Conservation (phyloP, 2,797 vertebrate genomes). For the Danio choprae region DNA sequence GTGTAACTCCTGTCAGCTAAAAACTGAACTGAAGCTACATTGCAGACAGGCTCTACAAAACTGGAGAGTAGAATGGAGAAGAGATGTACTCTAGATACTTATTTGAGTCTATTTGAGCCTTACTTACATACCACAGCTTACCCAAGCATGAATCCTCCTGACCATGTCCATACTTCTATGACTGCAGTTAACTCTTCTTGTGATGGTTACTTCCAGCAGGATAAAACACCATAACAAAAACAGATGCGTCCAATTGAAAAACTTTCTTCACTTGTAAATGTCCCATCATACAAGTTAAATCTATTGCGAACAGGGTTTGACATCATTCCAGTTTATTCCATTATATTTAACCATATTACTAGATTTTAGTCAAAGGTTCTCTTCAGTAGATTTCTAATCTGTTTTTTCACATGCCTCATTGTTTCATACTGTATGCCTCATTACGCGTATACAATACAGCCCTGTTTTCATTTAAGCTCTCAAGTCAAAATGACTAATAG, state of each 20-base stretch:
- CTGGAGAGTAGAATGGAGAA: too few relatives aligned
- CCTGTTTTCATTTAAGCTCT: constrained; percentile 23
- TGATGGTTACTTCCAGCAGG: too few relatives aligned
- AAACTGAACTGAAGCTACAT: too few relatives aligned
- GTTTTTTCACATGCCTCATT: constrained; percentile 11
- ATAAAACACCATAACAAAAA: not conserved
- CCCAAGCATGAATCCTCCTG: too few relatives aligned
- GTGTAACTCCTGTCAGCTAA: too few relatives aligned
- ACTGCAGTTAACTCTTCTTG: too few relatives aligned
- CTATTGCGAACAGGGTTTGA: not conserved
- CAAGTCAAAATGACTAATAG: constrained; percentile 20
- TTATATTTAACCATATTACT: not conserved
- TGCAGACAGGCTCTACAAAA: too few relatives aligned
- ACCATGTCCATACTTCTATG: too few relatives aligned
- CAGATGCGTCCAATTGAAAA: not conserved
- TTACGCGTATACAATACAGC: constrained; percentile 27
- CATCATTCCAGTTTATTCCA: not conserved
- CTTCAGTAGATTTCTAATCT: constrained; percentile 5
- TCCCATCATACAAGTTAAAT: not conserved
- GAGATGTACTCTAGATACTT: too few relatives aligned
- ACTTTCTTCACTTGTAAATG: not conserved
- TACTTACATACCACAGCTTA: too few relatives aligned
- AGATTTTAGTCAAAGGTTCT: not conserved
- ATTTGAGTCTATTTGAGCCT: too few relatives aligned
- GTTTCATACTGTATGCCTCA: not conserved